Conservation (phyloP, 2,888 invertebrate species). For the Epinotia bilunana region DNA sequence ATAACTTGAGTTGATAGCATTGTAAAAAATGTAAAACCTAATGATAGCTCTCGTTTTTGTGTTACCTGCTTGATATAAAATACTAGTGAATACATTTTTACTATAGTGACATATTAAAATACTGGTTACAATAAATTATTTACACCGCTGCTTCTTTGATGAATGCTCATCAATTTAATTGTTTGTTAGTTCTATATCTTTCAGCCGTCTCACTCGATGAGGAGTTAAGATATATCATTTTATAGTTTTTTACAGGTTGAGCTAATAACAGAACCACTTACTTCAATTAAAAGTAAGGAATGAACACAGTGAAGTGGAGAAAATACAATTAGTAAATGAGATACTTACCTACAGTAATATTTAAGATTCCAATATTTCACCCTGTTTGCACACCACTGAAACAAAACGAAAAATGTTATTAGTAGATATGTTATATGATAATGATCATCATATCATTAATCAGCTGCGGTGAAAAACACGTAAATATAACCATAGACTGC, state of each 20-base stretch:
- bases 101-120: not conserved
- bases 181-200: slow-evolving; percentile 29
- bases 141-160: not conserved
- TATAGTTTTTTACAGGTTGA: not conserved
- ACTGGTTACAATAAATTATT: slow-evolving; percentile 5
- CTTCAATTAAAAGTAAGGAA: not conserved
- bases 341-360: slow-evolving; percentile 36
- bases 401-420: slow-evolving; percentile 11
- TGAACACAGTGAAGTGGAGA: not conserved
- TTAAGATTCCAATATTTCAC: slow-evolving; percentile 27
- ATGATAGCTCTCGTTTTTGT: no score
- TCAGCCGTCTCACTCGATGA: not conserved
- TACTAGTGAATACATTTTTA: not conserved
- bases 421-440: not conserved
- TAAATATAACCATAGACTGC: no score
- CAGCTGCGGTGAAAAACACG: no score
- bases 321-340: not conserved
- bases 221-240: slow-evolving; percentile 8
- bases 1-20: no score
- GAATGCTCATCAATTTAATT: slow-evolving; percentile 29
- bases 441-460: no score
- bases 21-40: no score
- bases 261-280: slow-evolving; percentile 5
- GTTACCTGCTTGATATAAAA: not conserved
- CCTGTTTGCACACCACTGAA: slow-evolving; percentile 36